phyloP scores from a whole-genome alignment of 1,140 invertebrate species.

The Hetaerina americana region DNA sequence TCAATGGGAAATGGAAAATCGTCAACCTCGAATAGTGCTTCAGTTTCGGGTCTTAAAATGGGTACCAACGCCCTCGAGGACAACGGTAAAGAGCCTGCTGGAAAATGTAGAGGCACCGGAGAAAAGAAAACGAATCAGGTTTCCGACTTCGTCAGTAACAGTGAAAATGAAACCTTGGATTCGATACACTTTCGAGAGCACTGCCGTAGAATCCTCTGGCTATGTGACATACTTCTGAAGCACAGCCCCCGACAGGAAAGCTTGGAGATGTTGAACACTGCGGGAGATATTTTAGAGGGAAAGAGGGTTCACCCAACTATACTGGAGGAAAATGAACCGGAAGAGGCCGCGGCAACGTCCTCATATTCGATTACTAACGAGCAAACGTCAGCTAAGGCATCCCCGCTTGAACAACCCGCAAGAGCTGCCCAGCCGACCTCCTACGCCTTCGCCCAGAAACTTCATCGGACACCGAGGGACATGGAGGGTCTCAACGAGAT shows the following conservation, averaged over 20 bases:
- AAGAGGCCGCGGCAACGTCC: neutral
- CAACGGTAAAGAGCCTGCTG: no score
- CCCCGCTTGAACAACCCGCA: no score
- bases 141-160: no score
- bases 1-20: no score
- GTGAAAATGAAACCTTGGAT: no score
- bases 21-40: no score
- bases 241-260: neutral
- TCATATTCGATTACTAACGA: no score
- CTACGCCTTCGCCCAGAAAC: neutral
- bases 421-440: neutral
- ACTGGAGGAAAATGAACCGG: neutral
- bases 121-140: no score
- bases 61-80: no score
- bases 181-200: slow-evolving; percentile 6
- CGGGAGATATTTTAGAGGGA: neutral
- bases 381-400: no score
- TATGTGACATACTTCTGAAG: neutral
- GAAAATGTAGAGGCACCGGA: no score
- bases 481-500: neutral
- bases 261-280: slow-evolving; percentile 1
- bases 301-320: neutral
- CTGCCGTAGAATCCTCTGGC: neutral
- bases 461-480: neutral
- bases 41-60: no score